Evolutionary conservation across 2,113 vertebrate species (phyloP), one percentile per base, ranked within the genome.

Genomic region (Myocastor coypus): DNA sequence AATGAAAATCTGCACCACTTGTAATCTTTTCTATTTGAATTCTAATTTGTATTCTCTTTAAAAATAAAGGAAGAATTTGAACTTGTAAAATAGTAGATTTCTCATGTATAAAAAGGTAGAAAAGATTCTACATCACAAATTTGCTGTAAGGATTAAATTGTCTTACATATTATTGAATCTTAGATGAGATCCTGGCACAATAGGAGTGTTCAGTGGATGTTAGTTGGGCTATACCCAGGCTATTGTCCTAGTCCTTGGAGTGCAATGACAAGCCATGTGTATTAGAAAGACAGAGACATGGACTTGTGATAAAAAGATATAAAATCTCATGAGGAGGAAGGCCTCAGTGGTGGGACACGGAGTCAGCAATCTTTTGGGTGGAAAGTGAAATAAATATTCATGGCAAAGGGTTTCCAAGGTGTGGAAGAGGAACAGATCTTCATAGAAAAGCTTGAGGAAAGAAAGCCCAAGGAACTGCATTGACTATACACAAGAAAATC

Each of bases 261-360:
- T 77, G 32, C 32, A 77, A 81, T 93, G n/a, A 55, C 12, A 63
- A 34, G 73, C 61, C 14, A 82, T 40, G 26, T 61, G 24, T 30
- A 0, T 26, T 46, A 10, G 32, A 40, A 22, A 55, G 40, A 55
- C 40, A 88, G 46, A 82, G 50, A 37, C 34, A 42, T 69, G 66
- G 0, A 13, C 14, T n/a, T 73, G 12, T 40, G 63, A 59, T 80
- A 37, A 22, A 37, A 83, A 83, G 77, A 34, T 37, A 26, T 17
- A 42, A 68, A 83, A 37, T 69, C 24, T 40, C 24, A 57, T 57
- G 55, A 57, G 55, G 16, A 57, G 55, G 55, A 57, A 57, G 14
- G 17, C 34, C 16, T 75, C 7, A 59, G 32, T 37, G 24, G 77
- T 0, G 1, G 2, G 32, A 4, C 5, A 5, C 24, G 8, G 22